These are phyloP conservation scores for Drosophila yooni DNA, from an alignment of 2,888 invertebrate species.

Conservation along the genomic window DNA sequence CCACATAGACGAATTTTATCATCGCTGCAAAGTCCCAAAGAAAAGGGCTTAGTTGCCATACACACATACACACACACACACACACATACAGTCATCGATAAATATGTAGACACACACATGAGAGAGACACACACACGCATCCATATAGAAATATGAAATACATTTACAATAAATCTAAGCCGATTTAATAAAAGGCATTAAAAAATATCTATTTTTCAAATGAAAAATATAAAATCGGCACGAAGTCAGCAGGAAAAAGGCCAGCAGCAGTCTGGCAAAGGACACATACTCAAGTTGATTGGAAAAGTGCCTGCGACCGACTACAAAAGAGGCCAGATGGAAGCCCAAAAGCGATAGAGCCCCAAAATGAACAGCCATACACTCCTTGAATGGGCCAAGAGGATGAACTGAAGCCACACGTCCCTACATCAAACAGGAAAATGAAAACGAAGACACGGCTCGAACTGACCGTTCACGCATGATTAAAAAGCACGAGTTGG, in stretches of 20 bases:
- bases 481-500: slow-evolving; percentile 66
- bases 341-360: slow-evolving; percentile 56
- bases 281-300: slow-evolving; percentile 71
- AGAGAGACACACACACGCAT: slow-evolving; percentile 7
- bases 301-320: slow-evolving; percentile 66
- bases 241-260: slow-evolving; percentile 67
- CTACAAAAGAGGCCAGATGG: slow-evolving; percentile 26
- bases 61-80: slow-evolving; percentile 26
- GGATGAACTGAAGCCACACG: slow-evolving; percentile 32
- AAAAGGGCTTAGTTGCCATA: slow-evolving; percentile 58
- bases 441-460: slow-evolving; percentile 39
- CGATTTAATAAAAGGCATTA: slow-evolving; percentile 81
- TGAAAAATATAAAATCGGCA: slow-evolving; percentile 74
- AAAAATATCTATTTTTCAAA: slow-evolving; percentile 76
- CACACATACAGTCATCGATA: slow-evolving; percentile 6
- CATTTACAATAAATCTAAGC: slow-evolving; percentile 75
- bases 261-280: slow-evolving; percentile 40
- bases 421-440: slow-evolving; percentile 50
- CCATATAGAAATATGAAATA: slow-evolving; percentile 44
- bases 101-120: slow-evolving; percentile 15
- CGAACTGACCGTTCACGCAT: slow-evolving; percentile 66
- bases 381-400: slow-evolving; percentile 22
- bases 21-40: slow-evolving; percentile 49
- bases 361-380: slow-evolving; percentile 64
- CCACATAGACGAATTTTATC: slow-evolving; percentile 67